Evolutionary conservation across 2,113 vertebrate genomes (phyloP).

Genomic region (Ciconia maguari): DNA sequence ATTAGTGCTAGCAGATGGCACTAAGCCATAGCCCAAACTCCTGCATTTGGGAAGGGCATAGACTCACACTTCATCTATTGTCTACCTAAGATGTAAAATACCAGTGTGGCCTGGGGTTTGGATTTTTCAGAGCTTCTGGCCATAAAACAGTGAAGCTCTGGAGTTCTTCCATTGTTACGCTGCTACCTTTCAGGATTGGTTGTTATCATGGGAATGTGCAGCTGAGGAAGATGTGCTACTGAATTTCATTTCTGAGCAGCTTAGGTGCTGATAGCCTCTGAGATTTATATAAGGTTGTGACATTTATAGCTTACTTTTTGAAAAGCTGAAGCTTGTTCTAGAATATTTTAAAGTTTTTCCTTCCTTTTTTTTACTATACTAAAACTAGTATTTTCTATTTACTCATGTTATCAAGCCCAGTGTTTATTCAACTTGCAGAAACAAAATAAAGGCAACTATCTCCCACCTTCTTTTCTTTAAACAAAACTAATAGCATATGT

Average conservation of each 20-base stretch:
- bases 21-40: background rate
- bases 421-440: background rate
- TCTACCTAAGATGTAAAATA: background rate
- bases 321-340: background rate
- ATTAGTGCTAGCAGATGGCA: background rate
- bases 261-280: background rate
- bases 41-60: background rate
- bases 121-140: background rate
- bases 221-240: background rate
- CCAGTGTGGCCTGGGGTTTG: background rate
- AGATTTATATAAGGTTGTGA: background rate
- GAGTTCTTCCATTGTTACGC: background rate
- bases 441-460: background rate
- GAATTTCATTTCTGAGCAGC: background rate
- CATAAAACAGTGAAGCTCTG: background rate
- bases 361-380: background rate
- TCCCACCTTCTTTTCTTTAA: background rate
- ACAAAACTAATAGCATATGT: background rate
- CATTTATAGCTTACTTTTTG: background rate
- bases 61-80: background rate
- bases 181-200: background rate
- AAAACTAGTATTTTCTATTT: background rate
- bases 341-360: background rate
- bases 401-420: background rate
- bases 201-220: background rate